Evolutionary conservation across 2,797 vertebrate species (phyloP), one percentile per base, ranked within the genome.

Genomic region (Pelodytes ibericus): DNA sequence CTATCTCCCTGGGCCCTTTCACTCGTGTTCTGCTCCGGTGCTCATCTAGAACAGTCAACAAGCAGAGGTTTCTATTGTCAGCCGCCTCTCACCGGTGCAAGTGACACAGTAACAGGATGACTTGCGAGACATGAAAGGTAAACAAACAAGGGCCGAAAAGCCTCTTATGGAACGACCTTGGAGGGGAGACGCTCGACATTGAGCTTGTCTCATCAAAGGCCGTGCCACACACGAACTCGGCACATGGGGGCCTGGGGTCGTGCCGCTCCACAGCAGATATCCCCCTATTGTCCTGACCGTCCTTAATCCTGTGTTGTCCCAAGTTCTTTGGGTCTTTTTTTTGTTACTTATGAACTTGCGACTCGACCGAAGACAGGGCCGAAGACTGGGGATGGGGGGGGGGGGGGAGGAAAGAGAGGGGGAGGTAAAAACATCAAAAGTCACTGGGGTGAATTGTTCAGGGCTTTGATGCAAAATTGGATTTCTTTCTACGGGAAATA

Each of bases 81-180:
- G n/a, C 79, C 80, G 74, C 77, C 82, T 88, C 61, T 25, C 92
- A 90, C 84, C 88, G 87, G 87, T 29, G 88, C n/a, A n/a, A n/a
- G n/a, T n/a, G 88, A 89, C 87, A 87, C 85, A 90, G 90, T 95
- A 96, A 95, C 86, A 95, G 89, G 76, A 83, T 75, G 80, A 86
- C 83, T 79, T 83, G 81, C 72, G 0, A 84, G 82, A 95, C 94
- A 96, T 98, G 95, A 98, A 98, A 98, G 96, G 90, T 93, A 90
- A 86, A 84, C 90, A 95, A 96, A 96, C 88, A 93, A 80, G 41
- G 71, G 77, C 84, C 64, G 77, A 83, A 86, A 59, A 84, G 78
- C 77, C 29, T 79, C 79, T 79, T 80, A 84, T 85, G 86, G 84
- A 84, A 83, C 79, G 81, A 80, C 83, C 81, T 87, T 49, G 1